phyloP scores from a whole-genome alignment of 2,888 invertebrate species.

The Microchrysa polita region DNA sequence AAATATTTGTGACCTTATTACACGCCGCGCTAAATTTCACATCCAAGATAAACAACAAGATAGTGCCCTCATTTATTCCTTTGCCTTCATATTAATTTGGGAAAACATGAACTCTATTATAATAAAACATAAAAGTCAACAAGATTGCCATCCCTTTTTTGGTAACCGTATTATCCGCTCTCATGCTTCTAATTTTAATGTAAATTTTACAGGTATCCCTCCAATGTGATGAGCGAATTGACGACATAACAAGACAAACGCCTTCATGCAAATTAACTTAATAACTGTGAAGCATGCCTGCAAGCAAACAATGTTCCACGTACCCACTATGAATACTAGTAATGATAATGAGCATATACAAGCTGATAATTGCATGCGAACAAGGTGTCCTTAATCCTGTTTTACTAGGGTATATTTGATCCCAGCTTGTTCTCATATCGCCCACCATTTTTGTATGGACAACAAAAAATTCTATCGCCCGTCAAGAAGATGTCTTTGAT shows the following conservation, averaged over 20 bases:
- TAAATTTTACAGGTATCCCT: neutral
- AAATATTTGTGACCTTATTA: too few species aligned
- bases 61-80: too few species aligned
- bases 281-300: slow-evolving; percentile 33
- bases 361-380: slow-evolving; percentile 35
- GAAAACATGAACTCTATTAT: too few species aligned
- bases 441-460: slow-evolving; percentile 13
- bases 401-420: neutral
- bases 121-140: neutral
- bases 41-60: too few species aligned
- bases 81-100: too few species aligned
- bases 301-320: slow-evolving; percentile 25
- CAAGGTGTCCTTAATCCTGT: slow-evolving; percentile 24
- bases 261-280: slow-evolving; percentile 34
- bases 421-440: neutral
- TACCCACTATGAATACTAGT: too few species aligned
- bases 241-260: slow-evolving; percentile 15
- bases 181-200: slow-evolving; percentile 15
- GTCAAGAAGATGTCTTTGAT: neutral
- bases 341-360: slow-evolving; percentile 16
- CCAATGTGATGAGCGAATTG: slow-evolving; percentile 4
- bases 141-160: neutral
- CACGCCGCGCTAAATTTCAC: too few species aligned
- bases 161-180: neutral
- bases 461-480: too few species aligned